These are phyloP conservation scores for Falco punctatus DNA, from an alignment of 2,113 vertebrate genomes.

Conservation along the genomic window DNA sequence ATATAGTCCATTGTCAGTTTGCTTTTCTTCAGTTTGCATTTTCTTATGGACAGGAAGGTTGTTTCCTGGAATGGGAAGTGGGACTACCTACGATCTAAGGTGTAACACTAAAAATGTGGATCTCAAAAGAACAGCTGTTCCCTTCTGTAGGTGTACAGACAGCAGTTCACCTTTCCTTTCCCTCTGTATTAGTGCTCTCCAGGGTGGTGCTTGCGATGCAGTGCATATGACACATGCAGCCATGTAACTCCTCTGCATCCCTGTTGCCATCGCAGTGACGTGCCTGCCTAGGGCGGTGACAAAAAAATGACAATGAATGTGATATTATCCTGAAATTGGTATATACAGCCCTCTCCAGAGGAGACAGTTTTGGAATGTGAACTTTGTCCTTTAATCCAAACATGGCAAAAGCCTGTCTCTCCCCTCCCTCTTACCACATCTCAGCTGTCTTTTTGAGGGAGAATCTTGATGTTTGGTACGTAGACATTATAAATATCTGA, in stretches of 20 bases:
- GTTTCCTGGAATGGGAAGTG: background rate
- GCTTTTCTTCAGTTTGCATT: background rate
- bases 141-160: background rate
- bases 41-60: background rate
- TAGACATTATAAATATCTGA: background rate
- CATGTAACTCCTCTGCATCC: background rate
- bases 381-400: constrained; percentile 31
- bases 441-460: constrained; percentile 6
- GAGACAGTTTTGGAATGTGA: background rate
- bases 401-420: background rate
- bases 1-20: background rate
- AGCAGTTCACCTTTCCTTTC: background rate
- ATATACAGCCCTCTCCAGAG: background rate
- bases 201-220: background rate
- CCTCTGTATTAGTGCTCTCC: rapidly evolving
- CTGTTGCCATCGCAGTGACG: background rate
- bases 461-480: background rate
- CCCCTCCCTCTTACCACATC: background rate
- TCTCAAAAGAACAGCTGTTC: background rate
- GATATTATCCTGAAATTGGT: background rate
- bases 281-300: background rate
- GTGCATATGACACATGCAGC: background rate
- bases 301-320: background rate
- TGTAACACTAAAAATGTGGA: rapidly evolving
- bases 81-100: background rate